phyloP scores from a whole-genome alignment of 2,113 vertebrate genomes.

The Pluvialis apricaria region DNA sequence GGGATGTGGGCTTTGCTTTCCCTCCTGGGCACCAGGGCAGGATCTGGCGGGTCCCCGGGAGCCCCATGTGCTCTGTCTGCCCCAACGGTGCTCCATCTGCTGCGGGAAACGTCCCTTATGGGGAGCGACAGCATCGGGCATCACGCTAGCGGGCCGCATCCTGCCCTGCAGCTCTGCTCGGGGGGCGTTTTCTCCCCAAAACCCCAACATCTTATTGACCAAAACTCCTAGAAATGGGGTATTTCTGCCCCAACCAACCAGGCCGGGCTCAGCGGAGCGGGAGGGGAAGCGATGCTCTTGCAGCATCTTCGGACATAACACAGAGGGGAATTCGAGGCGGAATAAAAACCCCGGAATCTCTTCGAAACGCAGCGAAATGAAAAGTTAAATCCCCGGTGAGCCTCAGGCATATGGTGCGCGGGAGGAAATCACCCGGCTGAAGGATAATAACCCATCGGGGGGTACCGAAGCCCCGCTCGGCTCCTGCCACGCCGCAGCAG shows the following conservation, averaged over 20 bases:
- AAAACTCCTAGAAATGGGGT: rapidly evolving
- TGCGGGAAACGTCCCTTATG: rapidly evolving
- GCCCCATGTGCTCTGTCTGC: rapidly evolving
- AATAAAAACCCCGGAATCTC: background rate
- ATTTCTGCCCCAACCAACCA: background rate
- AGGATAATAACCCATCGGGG: constrained; percentile 28
- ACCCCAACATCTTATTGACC: background rate
- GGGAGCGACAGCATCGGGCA: background rate
- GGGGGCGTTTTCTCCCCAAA: background rate
- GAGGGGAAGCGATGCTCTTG: background rate
- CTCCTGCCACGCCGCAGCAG: background rate
- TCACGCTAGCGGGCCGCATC: rapidly evolving
- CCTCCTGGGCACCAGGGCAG: background rate
- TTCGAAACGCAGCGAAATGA: background rate
- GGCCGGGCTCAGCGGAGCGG: rapidly evolving
- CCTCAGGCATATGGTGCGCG: constrained; percentile 41
- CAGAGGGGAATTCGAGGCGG: background rate
- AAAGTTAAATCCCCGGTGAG: background rate
- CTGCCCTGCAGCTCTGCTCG: background rate
- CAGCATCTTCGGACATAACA: background rate
- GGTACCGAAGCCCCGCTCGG: background rate
- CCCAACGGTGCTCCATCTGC: background rate
- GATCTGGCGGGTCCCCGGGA: rapidly evolving
- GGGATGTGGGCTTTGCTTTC: background rate
- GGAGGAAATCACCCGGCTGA: constrained; percentile 11